Base-by-base conservation (phyloP, 2,888 invertebrate species). In the Eupithecia exiguata region DNA sequence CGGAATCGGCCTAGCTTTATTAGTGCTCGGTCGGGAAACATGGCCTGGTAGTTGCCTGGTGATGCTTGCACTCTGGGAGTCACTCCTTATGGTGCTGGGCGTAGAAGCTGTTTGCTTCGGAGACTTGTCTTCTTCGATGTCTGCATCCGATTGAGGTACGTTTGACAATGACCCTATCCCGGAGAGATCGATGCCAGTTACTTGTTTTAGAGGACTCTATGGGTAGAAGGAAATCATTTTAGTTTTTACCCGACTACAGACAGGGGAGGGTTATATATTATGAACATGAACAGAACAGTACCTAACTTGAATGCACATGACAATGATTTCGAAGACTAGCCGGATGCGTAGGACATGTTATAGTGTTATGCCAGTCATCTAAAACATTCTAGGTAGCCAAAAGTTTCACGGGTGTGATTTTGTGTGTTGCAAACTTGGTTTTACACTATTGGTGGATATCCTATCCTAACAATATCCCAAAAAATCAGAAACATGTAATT, bases 1-100 rank as follows among this genome's bases (percentile, higher is more conserved):
- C 1, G 93, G 92, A 18, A 94, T 93, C 5, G 94, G 93, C 61
- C 91, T 88, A 1, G 90, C 84, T 75, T 86, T 91, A n/a, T 84
- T 87, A 0, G 88, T 88, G 1, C 86, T 88, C 0, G 90, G 87
- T 12, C 88, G 79, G 3, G 88, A 86, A 0, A 76, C 78, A 0
- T 80, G 69, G 40, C 80, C 87, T 0, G 81, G 76, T 49, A 83
- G 84, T 81, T 91, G 92, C 74, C 83, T 90, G 36, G 89, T 70
- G 5, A 74, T 79, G 35, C 82, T 84, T 5, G 77, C 85, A 65
- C 81, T 87, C 7, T 81, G 78, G 0, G 86, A 79, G 21, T 82
- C 83, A 7, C 84, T 83, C 71, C 84, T 84, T 6, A 80, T 83
- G 3, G 86, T 86, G 5, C 83, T 80, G 0, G 86, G 83, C 5